Evolutionary conservation across 2,888 invertebrate species (phyloP).

Genomic region (Drosophila kokeensis): DNA sequence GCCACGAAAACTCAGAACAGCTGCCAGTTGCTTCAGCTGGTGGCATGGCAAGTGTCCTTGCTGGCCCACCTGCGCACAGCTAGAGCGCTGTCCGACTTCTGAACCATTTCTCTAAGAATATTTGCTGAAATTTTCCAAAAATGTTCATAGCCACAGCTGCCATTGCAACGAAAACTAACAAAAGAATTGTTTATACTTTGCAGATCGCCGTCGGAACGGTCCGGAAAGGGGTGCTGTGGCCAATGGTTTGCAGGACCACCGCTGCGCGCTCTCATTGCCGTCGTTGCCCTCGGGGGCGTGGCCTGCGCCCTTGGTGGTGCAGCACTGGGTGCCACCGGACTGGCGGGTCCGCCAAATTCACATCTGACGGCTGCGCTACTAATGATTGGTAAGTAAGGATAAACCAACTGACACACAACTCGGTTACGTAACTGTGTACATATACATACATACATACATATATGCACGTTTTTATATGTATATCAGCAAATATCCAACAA

Average conservation of each 20-base stretch:
- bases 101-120: neutral
- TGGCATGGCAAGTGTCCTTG: slow-evolving; percentile 44
- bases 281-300: slow-evolving; percentile 85
- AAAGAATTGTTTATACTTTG: slow-evolving; percentile 48
- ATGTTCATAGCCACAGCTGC: slow-evolving; percentile 27
- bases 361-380: slow-evolving; percentile 85
- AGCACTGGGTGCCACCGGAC: slow-evolving; percentile 84
- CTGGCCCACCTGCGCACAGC: slow-evolving; percentile 53
- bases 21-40: slow-evolving; percentile 43
- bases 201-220: slow-evolving; percentile 85
- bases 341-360: slow-evolving; percentile 85
- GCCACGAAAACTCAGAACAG: slow-evolving; percentile 62
- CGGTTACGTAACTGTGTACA: slow-evolving; percentile 6
- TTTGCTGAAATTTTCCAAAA: slow-evolving; percentile 10
- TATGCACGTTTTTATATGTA: too few relatives aligned
- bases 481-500: slow-evolving; percentile 47
- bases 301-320: slow-evolving; percentile 85
- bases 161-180: slow-evolving; percentile 38
- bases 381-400: slow-evolving; percentile 84
- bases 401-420: neutral
- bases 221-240: slow-evolving; percentile 85
- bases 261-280: slow-evolving; percentile 84
- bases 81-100: neutral
- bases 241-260: slow-evolving; percentile 85
- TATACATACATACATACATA: neutral